Percentiles rank a stretch among this genome's conserved stretches.
Conservation (phyloP, 2,888 invertebrate genomes). For the Chrysomela aeneicollis region DNA sequence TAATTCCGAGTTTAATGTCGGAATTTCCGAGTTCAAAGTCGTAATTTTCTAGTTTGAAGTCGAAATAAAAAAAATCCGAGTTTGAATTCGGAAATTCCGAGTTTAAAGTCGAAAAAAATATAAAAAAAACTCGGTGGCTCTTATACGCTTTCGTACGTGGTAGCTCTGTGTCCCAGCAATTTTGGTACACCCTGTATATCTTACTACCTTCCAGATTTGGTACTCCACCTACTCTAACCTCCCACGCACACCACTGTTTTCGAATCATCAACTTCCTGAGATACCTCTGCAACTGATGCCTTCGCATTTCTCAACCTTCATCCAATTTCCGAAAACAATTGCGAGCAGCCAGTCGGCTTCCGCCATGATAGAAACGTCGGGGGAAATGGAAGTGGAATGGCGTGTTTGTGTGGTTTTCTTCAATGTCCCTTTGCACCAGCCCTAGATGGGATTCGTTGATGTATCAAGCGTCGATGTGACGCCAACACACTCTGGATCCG, state of each 20-base stretch:
- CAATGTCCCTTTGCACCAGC: conserved; percentile 27
- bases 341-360: conserved; percentile 43
- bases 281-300: conserved; percentile 40
- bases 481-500: conserved; percentile 44
- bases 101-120: too few relatives aligned
- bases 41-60: too few relatives aligned
- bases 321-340: conserved; percentile 65
- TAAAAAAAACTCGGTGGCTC: too few relatives aligned
- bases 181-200: too few relatives aligned
- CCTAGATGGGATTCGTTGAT: conserved; percentile 42
- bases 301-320: conserved; percentile 61
- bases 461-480: conserved; percentile 50
- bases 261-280: conserved; percentile 17
- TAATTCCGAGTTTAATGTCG: too few relatives aligned
- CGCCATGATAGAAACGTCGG: conserved; percentile 38
- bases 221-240: too few relatives aligned
- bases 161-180: too few relatives aligned
- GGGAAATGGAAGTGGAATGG: conserved; percentile 53
- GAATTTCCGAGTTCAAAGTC: too few relatives aligned
- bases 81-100: too few relatives aligned
- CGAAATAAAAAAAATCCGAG: too few relatives aligned
- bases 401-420: conserved; percentile 45
- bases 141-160: too few relatives aligned
- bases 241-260: not conserved
- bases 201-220: too few relatives aligned